Percentiles rank a stretch among this genome's conserved stretches.
These are phyloP conservation scores for Sebastes schlegelii DNA, from an alignment of 2,113 vertebrate genomes.

Conservation along the genomic window DNA sequence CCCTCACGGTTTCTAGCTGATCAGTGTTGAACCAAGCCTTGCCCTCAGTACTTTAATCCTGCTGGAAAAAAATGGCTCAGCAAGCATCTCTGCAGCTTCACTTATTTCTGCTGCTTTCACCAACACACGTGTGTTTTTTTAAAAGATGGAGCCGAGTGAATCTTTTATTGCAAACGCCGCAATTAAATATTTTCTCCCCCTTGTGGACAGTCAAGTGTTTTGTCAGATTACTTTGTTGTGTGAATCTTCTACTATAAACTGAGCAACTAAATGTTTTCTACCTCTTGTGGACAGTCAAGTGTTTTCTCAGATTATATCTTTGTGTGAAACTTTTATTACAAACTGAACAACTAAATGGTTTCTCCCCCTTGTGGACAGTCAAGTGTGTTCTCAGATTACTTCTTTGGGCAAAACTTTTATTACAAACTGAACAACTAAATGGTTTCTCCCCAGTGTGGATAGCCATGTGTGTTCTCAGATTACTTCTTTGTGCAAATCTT, in stretches of 20 bases:
- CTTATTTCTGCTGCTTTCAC: no score
- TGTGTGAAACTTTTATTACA: conserved; percentile 9
- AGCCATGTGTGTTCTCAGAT: not conserved
- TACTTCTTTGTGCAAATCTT: no score
- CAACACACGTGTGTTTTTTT: no score
- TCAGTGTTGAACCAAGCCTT: no score
- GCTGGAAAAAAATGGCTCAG: no score
- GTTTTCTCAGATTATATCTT: not conserved
- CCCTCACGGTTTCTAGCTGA: no score
- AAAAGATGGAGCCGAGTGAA: no score
- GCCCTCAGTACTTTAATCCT: no score
- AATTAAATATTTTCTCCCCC: not conserved
- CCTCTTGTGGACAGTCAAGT: not conserved
- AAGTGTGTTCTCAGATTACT: not conserved
- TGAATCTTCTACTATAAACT: conserved; percentile 3
- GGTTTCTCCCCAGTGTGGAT: conserved; percentile 21
- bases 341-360: not conserved
- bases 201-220: not conserved
- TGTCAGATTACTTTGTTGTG: not conserved
- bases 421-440: not conserved
- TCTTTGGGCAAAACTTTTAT: not conserved
- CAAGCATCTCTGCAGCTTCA: no score
- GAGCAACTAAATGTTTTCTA: not conserved
- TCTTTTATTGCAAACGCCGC: not conserved
- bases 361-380: not conserved